Evolutionary conservation across 2,113 vertebrate genomes (phyloP).

Genomic region (Stictonetta naevosa): DNA sequence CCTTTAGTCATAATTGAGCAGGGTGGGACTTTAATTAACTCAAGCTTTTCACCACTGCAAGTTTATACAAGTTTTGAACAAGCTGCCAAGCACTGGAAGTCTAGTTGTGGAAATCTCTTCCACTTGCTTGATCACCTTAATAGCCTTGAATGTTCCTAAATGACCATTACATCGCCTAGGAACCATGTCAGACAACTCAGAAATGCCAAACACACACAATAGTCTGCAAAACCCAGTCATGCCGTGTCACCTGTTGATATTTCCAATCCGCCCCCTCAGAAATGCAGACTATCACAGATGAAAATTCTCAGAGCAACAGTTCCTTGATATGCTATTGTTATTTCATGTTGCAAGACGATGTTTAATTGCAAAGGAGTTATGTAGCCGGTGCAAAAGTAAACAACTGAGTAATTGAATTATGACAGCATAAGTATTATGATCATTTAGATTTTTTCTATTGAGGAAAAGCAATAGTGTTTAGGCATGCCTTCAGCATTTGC

Average conservation of each 20-base stretch:
- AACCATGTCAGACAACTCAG: background rate
- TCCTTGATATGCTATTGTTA: background rate
- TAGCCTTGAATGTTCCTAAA: background rate
- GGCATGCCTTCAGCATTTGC: background rate
- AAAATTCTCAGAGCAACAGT: background rate
- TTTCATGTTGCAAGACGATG: background rate
- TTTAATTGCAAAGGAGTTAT: background rate
- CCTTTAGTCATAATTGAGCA: background rate
- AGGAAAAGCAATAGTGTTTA: background rate
- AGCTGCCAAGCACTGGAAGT: background rate
- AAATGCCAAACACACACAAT: background rate
- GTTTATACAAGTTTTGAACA: background rate
- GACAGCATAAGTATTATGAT: background rate
- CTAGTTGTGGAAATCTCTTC: background rate
- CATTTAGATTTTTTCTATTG: background rate
- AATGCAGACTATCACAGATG: background rate
- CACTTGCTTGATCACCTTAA: background rate
- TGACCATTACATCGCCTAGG: background rate
- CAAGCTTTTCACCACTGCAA: background rate
- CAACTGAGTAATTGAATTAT: background rate
- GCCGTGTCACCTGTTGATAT: rapidly evolving
- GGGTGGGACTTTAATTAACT: background rate
- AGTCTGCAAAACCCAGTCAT: background rate
- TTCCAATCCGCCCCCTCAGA: background rate
- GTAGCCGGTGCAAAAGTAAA: background rate